phyloP scores from a whole-genome alignment of 2,797 vertebrate genomes.

The Diceros bicornis region DNA sequence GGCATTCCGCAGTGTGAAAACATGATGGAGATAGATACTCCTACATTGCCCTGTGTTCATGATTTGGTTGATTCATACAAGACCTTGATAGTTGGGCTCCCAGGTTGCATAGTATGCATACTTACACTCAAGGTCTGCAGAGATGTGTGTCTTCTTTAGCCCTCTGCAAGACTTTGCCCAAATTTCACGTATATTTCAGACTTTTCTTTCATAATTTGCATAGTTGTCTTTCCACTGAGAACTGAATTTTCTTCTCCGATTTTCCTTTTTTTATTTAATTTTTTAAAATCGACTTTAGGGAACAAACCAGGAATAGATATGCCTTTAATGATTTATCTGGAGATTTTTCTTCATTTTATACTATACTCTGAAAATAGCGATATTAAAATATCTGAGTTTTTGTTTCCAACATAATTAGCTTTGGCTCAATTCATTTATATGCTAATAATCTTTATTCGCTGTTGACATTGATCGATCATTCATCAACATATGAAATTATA shows the following conservation, averaged over 20 bases:
- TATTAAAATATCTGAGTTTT: constrained; percentile 10
- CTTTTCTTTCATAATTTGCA: not conserved
- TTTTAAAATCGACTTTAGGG: not conserved
- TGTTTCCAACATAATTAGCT: not conserved
- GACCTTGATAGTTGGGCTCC: not conserved
- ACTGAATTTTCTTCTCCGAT: not conserved
- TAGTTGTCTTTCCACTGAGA: not conserved
- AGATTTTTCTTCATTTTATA: not conserved
- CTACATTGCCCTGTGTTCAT: not conserved
- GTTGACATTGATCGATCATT: not conserved
- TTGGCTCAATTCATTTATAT: not conserved
- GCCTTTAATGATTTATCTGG: not conserved
- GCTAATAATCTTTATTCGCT: not conserved
- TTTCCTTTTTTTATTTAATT: not conserved
- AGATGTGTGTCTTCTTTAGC: not conserved
- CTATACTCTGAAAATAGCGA: not conserved
- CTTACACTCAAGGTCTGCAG: not conserved
- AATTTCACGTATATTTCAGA: not conserved
- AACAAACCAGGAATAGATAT: not conserved
- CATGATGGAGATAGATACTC: not conserved
- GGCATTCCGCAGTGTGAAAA: not conserved
- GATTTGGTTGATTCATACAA: not conserved
- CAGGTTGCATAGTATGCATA: not conserved
- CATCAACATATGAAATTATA: not conserved
- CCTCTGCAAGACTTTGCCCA: not conserved